phyloP scores from a whole-genome alignment of 2,797 vertebrate species.

The Gorsachius magnificus region DNA sequence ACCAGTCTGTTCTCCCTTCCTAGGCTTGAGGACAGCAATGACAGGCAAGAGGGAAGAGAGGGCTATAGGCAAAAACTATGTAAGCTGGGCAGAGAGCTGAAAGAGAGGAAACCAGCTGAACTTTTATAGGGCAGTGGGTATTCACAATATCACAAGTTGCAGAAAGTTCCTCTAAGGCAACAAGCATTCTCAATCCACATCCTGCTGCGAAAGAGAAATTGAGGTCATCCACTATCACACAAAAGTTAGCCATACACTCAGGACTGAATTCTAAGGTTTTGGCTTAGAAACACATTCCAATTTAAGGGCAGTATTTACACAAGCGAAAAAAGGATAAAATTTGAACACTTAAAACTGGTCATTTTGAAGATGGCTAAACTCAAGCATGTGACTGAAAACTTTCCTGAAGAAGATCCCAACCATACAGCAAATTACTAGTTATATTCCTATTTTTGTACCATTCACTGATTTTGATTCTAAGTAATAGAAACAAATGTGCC shows the following conservation, averaged over 20 bases:
- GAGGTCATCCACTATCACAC: background rate
- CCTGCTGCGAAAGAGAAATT: background rate
- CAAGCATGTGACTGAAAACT: background rate
- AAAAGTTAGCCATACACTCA: background rate
- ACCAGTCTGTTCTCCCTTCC: background rate
- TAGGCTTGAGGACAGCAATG: background rate
- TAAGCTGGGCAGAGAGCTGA: background rate
- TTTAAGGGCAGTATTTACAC: background rate
- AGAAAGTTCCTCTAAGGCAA: background rate
- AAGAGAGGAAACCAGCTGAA: background rate
- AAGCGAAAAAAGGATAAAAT: background rate
- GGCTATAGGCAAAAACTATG: background rate
- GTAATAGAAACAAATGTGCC: background rate
- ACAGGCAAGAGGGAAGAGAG: background rate
- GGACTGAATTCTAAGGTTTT: background rate
- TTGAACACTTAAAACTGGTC: background rate
- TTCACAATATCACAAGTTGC: background rate
- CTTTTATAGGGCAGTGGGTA: background rate
- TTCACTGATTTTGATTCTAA: background rate
- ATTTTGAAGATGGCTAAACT: background rate
- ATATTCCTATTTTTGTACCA: background rate
- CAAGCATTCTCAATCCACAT: background rate
- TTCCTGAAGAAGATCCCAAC: background rate
- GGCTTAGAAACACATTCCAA: background rate
- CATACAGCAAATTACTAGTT: background rate